These are phyloP conservation scores for Linurgus olivaceus DNA, from an alignment of 2,797 vertebrate species.

Conservation along the genomic window DNA sequence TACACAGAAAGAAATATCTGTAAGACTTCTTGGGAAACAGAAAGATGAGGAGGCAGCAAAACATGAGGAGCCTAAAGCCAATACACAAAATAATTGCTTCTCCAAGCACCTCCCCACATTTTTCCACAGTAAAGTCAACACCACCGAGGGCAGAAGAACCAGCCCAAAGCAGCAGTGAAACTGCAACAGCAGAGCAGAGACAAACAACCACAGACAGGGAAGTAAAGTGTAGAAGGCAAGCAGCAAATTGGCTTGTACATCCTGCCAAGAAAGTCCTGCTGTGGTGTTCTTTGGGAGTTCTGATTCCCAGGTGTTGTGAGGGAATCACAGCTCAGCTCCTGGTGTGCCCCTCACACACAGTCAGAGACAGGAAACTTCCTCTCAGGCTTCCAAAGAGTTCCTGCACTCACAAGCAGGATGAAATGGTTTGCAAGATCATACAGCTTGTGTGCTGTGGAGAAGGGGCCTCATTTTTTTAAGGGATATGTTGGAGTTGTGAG, in stretches of 20 bases:
- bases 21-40: not conserved
- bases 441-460: not conserved
- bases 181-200: not conserved
- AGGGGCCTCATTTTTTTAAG: not conserved
- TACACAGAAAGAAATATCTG: not conserved
- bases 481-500: not conserved
- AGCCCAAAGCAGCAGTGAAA: not conserved
- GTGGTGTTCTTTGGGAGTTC: not conserved
- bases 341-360: not conserved
- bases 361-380: not conserved
- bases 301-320: not conserved
- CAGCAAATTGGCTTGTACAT: not conserved
- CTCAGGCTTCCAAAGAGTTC: not conserved
- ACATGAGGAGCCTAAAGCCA: not conserved
- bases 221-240: not conserved
- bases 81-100: not conserved
- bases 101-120: not conserved
- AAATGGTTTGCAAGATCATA: not conserved
- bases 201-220: not conserved
- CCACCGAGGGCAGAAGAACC: not conserved
- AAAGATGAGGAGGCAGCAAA: not conserved
- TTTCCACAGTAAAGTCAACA: not conserved
- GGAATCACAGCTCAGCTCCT: not conserved
- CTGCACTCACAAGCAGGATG: not conserved
- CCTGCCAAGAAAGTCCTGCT: not conserved